Conservation (phyloP, 2,113 vertebrate species). For the Pachyramphus minor region DNA sequence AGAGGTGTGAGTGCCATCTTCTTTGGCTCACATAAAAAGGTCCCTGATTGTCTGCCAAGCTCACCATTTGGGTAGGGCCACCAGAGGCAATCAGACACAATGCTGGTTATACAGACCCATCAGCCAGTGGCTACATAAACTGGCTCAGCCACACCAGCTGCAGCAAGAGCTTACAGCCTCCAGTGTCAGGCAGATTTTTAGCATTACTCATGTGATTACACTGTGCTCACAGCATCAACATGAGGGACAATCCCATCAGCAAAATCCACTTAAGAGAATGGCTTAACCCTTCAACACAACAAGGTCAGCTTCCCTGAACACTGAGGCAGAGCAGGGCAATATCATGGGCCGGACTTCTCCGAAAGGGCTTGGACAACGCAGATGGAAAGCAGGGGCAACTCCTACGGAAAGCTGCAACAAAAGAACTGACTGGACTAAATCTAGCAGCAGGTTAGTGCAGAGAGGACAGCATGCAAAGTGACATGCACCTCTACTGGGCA, state of each 20-base stretch:
- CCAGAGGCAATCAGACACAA: background rate
- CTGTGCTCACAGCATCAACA: background rate
- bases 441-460: background rate
- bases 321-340: background rate
- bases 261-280: background rate
- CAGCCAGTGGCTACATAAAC: background rate
- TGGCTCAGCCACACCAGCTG: background rate
- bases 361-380: background rate
- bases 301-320: background rate
- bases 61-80: background rate
- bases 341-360: rapidly evolving
- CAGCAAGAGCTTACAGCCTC: background rate
- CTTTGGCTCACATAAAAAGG: background rate
- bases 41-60: background rate
- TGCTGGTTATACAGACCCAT: background rate
- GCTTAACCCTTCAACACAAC: background rate
- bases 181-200: background rate
- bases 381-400: background rate
- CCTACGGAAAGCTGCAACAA: background rate
- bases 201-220: background rate
- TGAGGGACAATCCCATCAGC: background rate
- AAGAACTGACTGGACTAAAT: too few species aligned
- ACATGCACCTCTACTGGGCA: background rate
- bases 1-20: background rate
- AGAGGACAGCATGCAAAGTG: background rate